These are phyloP conservation scores for Carlito syrichta DNA, from an alignment of 2,113 vertebrate genomes.

Conservation along the genomic window DNA sequence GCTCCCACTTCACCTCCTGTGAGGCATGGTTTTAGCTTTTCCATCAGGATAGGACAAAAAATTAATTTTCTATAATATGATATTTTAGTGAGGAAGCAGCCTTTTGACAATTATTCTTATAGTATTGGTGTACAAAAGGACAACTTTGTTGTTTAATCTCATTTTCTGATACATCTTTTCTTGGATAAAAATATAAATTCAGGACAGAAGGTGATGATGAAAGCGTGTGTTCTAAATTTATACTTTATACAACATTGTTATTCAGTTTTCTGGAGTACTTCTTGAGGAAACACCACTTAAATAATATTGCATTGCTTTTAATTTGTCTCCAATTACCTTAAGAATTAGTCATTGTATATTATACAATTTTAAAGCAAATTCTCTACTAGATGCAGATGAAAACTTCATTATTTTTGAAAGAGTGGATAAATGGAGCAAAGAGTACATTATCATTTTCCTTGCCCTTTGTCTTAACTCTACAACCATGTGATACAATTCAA, in stretches of 20 bases:
- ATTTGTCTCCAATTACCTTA: neutral
- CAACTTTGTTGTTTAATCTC: neutral
- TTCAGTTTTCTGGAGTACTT: constrained; percentile 9
- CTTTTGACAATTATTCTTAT: neutral
- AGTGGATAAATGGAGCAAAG: constrained; percentile 31
- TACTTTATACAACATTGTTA: constrained; percentile 23
- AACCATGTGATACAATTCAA: neutral
- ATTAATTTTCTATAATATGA: neutral
- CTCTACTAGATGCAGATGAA: constrained; percentile 47
- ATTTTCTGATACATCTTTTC: neutral
- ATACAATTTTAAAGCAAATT: constrained; percentile 48
- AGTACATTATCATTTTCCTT: neutral
- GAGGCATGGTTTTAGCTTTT: neutral
- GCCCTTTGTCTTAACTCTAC: neutral
- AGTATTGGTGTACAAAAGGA: neutral
- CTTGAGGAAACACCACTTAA: constrained; percentile 33
- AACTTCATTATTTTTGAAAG: constrained; percentile 44
- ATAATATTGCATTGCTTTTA: neutral
- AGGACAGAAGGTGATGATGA: neutral
- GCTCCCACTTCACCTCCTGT: too few species aligned
- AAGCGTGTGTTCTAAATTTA: neutral
- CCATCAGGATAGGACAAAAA: neutral
- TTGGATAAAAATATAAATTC: constrained; percentile 22
- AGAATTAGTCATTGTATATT: neutral
- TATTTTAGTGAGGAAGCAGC: neutral